Evolutionary conservation across 2,888 invertebrate species (phyloP).

Genomic region (Cryptosula pallasiana): DNA sequence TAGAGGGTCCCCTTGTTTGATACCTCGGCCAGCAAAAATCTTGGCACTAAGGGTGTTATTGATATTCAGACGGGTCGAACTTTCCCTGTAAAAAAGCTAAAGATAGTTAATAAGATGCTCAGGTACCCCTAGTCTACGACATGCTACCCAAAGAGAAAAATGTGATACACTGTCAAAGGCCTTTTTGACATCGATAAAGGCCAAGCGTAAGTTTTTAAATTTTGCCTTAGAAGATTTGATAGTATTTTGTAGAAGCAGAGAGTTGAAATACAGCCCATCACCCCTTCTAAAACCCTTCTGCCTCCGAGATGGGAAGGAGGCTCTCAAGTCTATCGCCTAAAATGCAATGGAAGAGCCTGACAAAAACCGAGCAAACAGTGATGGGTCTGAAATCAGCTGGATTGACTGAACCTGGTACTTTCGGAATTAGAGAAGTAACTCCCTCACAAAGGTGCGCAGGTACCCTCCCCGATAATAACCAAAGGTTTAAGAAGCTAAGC

Average conservation of each 20-base stretch:
- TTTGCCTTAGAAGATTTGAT: background rate
- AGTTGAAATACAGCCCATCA: slow-evolving; percentile 2
- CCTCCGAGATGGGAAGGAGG: background rate
- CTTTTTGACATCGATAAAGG: background rate
- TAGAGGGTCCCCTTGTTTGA: slow-evolving; percentile 21
- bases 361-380: background rate
- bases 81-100: background rate
- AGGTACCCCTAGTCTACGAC: background rate
- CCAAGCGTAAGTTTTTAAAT: background rate
- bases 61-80: background rate
- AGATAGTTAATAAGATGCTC: background rate
- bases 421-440: background rate
- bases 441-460: background rate
- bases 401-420: background rate
- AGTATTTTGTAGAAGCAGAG: background rate
- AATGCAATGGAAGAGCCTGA: background rate
- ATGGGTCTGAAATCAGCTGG: background rate
- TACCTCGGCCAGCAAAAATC: background rate
- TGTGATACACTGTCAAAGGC: slow-evolving; percentile 14
- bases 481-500: background rate
- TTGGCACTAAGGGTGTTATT: background rate
- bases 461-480: background rate
- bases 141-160: background rate
- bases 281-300: background rate
- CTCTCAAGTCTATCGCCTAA: background rate